phyloP scores from a whole-genome alignment of 2,113 vertebrate genomes.

The Saccopteryx bilineata region DNA sequence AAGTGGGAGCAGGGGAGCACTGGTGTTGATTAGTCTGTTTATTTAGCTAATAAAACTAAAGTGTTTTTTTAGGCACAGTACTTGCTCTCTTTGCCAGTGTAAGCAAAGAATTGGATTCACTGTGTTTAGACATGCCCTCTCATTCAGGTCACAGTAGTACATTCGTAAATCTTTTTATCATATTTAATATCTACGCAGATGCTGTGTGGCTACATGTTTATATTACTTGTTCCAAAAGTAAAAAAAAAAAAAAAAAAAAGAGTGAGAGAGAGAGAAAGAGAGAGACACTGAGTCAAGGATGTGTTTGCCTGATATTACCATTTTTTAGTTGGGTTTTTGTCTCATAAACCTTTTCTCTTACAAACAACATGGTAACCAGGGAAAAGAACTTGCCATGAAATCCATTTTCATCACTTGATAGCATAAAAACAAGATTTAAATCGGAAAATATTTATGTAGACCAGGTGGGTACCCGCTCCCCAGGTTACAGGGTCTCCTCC shows the following conservation, averaged over 20 bases:
- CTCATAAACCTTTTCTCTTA: conserved; percentile 63
- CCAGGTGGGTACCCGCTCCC: background rate
- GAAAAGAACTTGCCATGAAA: conserved; percentile 29
- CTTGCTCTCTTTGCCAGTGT: conserved; percentile 65
- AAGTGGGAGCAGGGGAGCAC: conserved; percentile 1
- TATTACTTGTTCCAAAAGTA: conserved; percentile 56
- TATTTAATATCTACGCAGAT: conserved; percentile 79
- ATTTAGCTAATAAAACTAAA: conserved; percentile 74
- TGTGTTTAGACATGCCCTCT: conserved; percentile 82
- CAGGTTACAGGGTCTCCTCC: background rate
- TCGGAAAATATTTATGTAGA: conserved; percentile 6
- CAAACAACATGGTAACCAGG: conserved; percentile 8
- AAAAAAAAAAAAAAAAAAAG: background rate
- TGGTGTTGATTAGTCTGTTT: conserved; percentile 61
- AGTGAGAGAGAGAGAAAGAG: background rate
- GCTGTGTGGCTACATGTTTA: conserved; percentile 61
- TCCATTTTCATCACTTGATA: conserved; percentile 34
- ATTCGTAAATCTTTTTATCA: conserved; percentile 73
- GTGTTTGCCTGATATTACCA: conserved; percentile 6
- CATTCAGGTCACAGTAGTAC: conserved; percentile 73
- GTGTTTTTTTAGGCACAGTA: conserved; percentile 59
- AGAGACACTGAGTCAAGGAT: conserved; percentile 10
- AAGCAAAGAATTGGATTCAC: conserved; percentile 75
- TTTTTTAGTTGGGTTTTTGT: conserved; percentile 59
- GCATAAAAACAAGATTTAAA: conserved; percentile 23